Percentiles rank a stretch among this genome's conserved stretches.
These are phyloP conservation scores for Hiodon tergisus DNA, from an alignment of 2,113 vertebrate genomes.

Conservation along the genomic window DNA sequence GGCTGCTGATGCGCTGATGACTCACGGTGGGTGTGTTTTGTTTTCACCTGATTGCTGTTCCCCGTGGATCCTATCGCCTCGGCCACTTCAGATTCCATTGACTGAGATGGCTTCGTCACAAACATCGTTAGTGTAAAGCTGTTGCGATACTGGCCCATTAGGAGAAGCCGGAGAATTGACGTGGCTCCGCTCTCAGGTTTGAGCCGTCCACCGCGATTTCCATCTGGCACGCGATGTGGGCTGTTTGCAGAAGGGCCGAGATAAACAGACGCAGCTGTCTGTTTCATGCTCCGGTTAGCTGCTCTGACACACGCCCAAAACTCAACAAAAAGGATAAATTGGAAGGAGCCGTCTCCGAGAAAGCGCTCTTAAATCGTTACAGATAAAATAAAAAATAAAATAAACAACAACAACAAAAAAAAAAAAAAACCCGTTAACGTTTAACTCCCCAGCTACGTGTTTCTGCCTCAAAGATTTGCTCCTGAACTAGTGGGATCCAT, in stretches of 20 bases:
- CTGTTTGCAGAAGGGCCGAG: background rate
- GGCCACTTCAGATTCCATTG: background rate
- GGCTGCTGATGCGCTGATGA: background rate
- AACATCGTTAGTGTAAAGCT: background rate
- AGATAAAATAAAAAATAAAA: no score
- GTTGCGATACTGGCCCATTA: background rate
- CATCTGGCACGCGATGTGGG: constrained; percentile 4
- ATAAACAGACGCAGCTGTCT: background rate
- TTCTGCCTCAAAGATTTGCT: no score
- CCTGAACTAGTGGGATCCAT: no score
- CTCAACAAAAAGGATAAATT: background rate
- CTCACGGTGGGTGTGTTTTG: background rate
- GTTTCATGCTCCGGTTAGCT: background rate
- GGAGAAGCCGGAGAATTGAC: background rate
- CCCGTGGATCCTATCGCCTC: background rate
- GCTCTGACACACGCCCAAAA: background rate
- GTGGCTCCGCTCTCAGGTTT: background rate
- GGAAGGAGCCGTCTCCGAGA: background rate
- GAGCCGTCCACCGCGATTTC: background rate
- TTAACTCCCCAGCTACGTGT: no score
- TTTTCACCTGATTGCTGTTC: background rate
- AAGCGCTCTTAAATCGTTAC: background rate
- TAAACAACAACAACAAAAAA: no score
- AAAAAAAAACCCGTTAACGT: no score
- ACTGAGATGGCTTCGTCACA: background rate